phyloP scores from a whole-genome alignment of 2,113 vertebrate species.

The Myotis davidii region DNA sequence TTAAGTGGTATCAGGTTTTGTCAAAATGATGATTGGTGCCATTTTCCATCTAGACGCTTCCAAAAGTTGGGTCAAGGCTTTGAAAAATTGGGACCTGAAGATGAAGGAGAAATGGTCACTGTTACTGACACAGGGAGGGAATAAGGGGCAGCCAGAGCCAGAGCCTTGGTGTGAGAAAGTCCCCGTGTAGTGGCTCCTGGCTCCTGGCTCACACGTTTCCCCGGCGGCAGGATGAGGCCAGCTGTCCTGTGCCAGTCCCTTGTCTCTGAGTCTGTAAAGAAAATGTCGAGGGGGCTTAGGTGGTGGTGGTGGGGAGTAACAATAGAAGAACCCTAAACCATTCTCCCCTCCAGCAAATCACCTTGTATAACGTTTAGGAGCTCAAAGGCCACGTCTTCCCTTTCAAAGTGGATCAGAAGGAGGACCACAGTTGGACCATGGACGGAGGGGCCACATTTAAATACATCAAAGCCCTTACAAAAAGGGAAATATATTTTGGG shows the following conservation, averaged over 20 bases:
- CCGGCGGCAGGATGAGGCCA: not conserved
- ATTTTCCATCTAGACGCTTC: not conserved
- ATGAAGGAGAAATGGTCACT: not conserved
- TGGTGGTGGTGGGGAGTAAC: not conserved
- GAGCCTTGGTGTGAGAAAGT: too few relatives aligned
- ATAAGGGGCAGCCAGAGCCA: fast-evolving
- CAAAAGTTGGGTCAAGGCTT: not conserved
- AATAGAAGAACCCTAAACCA: not conserved
- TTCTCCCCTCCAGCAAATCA: not conserved
- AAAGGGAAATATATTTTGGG: not conserved
- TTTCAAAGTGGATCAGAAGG: not conserved
- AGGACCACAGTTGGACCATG: not conserved
- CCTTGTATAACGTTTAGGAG: not conserved
- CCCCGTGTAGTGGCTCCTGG: fast-evolving
- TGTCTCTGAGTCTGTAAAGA: not conserved
- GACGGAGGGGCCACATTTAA: not conserved
- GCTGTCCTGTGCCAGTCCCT: too few relatives aligned
- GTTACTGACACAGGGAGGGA: not conserved
- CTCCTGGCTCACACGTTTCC: not conserved
- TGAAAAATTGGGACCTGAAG: not conserved
- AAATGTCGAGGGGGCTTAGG: not conserved
- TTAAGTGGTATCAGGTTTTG: not conserved
- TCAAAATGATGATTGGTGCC: not conserved
- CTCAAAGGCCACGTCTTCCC: not conserved
- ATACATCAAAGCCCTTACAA: not conserved